Conservation (phyloP, 2,888 invertebrate species). For the Pasiphila rectangulata region DNA sequence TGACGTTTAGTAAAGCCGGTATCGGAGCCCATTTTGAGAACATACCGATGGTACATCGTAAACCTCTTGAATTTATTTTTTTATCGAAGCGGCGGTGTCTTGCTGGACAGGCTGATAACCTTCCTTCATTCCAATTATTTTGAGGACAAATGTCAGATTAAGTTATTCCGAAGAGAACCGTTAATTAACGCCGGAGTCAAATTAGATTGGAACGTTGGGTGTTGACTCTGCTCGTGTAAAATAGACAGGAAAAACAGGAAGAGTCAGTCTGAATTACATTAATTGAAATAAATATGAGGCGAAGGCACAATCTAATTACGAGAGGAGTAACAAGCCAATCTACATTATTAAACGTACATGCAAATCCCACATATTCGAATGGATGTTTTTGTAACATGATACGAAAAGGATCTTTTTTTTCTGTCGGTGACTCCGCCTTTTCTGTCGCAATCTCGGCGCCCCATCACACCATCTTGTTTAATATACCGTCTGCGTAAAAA, state of each 20-base stretch:
- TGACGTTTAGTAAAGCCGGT: conserved; percentile 44
- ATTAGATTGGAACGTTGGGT: conserved; percentile 29
- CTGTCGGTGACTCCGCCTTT: conserved; percentile 54
- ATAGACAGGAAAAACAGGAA: conserved; percentile 14
- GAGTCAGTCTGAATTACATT: conserved; percentile 9
- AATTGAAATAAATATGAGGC: conserved; percentile 9
- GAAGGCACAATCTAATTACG: conserved; percentile 6
- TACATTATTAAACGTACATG: conserved; percentile 9
- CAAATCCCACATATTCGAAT: neutral
- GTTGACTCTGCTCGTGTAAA: conserved; percentile 16
- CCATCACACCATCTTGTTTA: conserved; percentile 64
- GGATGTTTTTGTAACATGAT: conserved; percentile 6
- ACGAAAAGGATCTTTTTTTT: conserved; percentile 42
- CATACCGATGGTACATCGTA: conserved; percentile 40
- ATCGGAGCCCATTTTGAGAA: conserved; percentile 40
- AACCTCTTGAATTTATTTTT: conserved; percentile 46
- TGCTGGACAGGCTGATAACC: conserved; percentile 35
- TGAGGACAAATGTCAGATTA: conserved; percentile 33
- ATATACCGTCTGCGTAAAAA: conserved; percentile 63
- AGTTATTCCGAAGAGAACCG: conserved; percentile 32
- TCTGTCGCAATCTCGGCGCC: conserved; percentile 65
- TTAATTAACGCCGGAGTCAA: conserved; percentile 33
- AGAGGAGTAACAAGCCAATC: conserved; percentile 4
- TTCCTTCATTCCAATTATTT: conserved; percentile 43
- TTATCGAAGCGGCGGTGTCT: conserved; percentile 43